These are phyloP conservation scores for Nyctalus aviator DNA, from an alignment of 2,797 vertebrate genomes.

Conservation along the genomic window DNA sequence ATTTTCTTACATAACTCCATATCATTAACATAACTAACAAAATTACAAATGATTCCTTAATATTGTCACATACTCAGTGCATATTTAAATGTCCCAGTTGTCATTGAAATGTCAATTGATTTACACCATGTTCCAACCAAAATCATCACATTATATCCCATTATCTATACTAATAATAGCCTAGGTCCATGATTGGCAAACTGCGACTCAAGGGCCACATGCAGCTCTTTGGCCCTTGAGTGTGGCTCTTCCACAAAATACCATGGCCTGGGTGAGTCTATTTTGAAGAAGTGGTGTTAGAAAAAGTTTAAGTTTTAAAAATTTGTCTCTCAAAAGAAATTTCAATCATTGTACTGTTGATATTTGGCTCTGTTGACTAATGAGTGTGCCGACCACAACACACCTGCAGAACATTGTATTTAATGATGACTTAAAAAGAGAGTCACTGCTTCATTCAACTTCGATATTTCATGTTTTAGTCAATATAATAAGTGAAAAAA, in stretches of 20 bases:
- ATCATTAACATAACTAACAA: conserved; percentile 34
- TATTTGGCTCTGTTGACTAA: too few species aligned
- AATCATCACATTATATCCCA: neutral
- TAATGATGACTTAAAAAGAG: neutral
- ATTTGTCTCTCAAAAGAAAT: too few species aligned
- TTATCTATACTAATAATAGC: too few species aligned
- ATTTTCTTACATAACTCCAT: neutral
- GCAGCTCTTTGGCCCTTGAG: too few species aligned
- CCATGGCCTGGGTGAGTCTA: too few species aligned
- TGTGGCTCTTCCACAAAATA: too few species aligned
- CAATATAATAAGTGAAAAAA: neutral
- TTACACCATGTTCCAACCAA: conserved; percentile 21
- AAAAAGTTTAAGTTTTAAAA: too few species aligned
- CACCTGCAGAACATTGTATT: neutral
- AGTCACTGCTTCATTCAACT: neutral
- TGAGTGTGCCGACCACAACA: neutral
- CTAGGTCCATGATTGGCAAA: too few species aligned
- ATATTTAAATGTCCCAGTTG: conserved; percentile 32
- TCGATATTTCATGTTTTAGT: neutral
- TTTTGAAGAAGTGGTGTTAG: too few species aligned
- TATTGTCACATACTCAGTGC: neutral
- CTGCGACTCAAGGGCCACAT: too few species aligned
- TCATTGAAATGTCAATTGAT: conserved; percentile 47
- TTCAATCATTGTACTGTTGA: too few species aligned
- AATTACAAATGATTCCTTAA: conserved; percentile 28